Evolutionary conservation across 2,113 vertebrate genomes (phyloP).

Genomic region (Helogale parvula): DNA sequence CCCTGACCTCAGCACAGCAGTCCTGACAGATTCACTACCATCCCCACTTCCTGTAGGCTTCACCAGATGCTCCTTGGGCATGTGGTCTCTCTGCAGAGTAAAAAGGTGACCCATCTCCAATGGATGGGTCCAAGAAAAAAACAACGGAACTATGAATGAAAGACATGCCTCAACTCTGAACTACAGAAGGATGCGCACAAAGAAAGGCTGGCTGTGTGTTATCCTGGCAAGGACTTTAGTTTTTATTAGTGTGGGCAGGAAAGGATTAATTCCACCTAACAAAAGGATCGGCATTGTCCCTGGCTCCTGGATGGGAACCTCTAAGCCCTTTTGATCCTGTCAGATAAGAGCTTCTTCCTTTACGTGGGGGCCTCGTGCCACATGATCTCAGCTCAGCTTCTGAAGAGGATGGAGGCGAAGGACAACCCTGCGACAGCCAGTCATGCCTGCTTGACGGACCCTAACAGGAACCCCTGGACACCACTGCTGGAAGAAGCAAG

Average conservation of each 20-base stretch:
- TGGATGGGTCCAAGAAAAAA: not conserved
- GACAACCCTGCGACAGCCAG: not conserved
- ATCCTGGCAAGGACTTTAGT: not conserved
- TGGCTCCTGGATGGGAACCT: not conserved
- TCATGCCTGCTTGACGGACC: rapidly evolving
- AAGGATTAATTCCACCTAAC: not conserved
- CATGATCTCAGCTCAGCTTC: not conserved
- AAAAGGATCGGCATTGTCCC: not conserved
- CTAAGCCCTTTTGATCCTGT: not conserved
- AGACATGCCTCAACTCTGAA: not conserved
- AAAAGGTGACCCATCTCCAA: not conserved
- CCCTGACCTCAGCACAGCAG: not conserved
- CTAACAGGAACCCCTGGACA: not conserved
- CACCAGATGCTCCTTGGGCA: not conserved
- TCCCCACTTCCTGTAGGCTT: not conserved
- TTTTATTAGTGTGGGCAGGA: not conserved
- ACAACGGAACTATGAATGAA: not conserved
- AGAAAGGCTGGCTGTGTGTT: not conserved
- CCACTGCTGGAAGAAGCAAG: not conserved
- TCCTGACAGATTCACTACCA: not conserved
- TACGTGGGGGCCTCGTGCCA: not conserved
- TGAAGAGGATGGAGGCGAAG: not conserved
- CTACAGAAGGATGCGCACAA: not conserved
- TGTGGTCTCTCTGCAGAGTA: not conserved
- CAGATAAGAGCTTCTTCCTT: not conserved